Evolutionary conservation across 2,888 invertebrate species (phyloP), one percentile per base, ranked within the genome.

Genomic region (Galeruca laticollis): DNA sequence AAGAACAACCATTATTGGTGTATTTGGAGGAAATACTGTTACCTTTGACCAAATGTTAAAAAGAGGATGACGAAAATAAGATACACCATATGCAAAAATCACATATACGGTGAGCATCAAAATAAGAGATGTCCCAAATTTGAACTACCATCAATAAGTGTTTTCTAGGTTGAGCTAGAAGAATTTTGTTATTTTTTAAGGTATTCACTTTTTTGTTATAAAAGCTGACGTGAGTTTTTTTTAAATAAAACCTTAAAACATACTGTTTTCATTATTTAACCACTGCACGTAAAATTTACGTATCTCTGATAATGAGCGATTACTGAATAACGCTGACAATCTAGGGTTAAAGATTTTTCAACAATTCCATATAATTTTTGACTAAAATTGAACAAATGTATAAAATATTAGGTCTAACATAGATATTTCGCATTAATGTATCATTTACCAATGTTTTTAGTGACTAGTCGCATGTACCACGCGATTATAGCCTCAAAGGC

Each of bases 31-130:
- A 54, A 54, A 26, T 54, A 54, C 26, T 54, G 52, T 54, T 54
- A 54, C 26, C 2, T 54, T 13, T 54, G 52, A 13, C 15, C 13
- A 54, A 10, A 54, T 54, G 8, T 8, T 15, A 54, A 54, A 26
- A 54, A 13, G 5, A 54, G 26, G 10, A 54, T 54, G 52, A 54
- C 52, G 6, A 54, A 54, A 54, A 8, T 54, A 54, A 54, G 40
- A 40, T 40, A 13, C 35, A 35, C 1, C 10, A 35, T 35, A 35
- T 35, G 35, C 40, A 40, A 40, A 37, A 40, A 40, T 4, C 40
- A 13, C 13, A 40, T 40, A 40, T 40, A 13, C 13, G 40, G 40
- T 40, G 40, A 40, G 13, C 40, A 40, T 40, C 13, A 40, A 40
- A 40, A 33, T 33, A 33, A 40, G 40, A 40, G 40, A 40, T 40